Evolutionary conservation across 2,888 invertebrate species (phyloP).

Genomic region (Aradus depressus): DNA sequence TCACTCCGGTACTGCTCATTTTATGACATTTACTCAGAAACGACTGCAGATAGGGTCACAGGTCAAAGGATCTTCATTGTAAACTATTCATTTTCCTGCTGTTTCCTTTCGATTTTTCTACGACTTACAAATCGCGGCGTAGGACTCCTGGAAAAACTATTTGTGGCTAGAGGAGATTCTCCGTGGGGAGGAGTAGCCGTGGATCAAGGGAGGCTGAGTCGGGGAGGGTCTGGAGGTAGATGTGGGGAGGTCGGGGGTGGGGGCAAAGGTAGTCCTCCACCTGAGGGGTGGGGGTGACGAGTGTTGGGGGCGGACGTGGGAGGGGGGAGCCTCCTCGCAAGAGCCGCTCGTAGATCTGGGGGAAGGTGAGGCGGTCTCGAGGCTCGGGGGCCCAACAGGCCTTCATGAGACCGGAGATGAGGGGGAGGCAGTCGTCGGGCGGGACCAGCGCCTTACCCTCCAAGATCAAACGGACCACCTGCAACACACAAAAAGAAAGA

Average conservation of each 20-base stretch:
- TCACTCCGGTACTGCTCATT: too few species aligned
- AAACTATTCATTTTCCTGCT: too few species aligned
- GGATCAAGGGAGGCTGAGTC: conserved; percentile 25
- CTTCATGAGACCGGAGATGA: conserved; percentile 63
- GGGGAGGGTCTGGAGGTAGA: conserved; percentile 48
- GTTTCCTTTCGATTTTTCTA: neutral
- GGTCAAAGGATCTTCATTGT: too few species aligned
- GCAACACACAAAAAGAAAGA: too few species aligned
- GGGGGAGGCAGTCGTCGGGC: conserved; percentile 63
- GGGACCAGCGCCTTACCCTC: conserved; percentile 69
- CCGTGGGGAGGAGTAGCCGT: conserved; percentile 5
- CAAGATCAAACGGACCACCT: conserved; percentile 65
- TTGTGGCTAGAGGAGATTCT: conserved; percentile 8
- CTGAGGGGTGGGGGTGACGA: conserved; percentile 36
- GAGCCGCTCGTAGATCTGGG: conserved; percentile 54
- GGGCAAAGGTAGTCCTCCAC: conserved; percentile 58
- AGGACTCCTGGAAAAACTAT: neutral
- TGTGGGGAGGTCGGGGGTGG: conserved; percentile 39
- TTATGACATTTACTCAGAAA: too few species aligned
- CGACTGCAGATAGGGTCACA: too few species aligned
- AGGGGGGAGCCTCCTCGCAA: conserved; percentile 36
- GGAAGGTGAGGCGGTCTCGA: conserved; percentile 59
- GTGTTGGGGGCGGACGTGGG: conserved; percentile 29
- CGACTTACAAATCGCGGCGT: neutral
- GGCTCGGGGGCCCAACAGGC: conserved; percentile 74